These are phyloP conservation scores for Drosophila mercatorum DNA, from an alignment of 2,888 invertebrate species.

Conservation along the genomic window DNA sequence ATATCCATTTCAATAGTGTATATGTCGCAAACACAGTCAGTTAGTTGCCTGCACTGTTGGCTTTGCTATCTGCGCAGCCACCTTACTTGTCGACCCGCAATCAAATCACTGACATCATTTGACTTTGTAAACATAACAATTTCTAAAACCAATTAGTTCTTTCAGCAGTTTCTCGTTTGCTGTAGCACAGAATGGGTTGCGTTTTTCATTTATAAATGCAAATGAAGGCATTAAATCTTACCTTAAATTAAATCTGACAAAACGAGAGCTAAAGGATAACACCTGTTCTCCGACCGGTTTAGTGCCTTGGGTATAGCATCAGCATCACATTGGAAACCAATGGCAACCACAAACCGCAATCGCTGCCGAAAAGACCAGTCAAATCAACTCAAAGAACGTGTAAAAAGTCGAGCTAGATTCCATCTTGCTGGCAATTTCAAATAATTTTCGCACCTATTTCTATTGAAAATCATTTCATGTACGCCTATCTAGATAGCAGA, in stretches of 20 bases:
- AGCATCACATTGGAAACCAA: constrained; percentile 13
- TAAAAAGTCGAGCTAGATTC: constrained; percentile 59
- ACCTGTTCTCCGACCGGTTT: constrained; percentile 52
- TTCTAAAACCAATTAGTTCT: constrained; percentile 75
- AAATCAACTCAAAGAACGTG: constrained; percentile 43
- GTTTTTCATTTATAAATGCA: constrained; percentile 77
- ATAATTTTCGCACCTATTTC: constrained; percentile 51
- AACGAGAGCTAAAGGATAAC: constrained; percentile 71
- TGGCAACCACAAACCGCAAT: constrained; percentile 44
- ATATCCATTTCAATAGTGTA: background rate
- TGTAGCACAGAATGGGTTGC: constrained; percentile 60
- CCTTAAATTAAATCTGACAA: constrained; percentile 75
- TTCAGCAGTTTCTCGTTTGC: constrained; percentile 42
- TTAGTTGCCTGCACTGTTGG: background rate
- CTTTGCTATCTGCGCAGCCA: background rate
- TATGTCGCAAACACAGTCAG: constrained; percentile 8
- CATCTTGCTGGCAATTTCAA: constrained; percentile 28
- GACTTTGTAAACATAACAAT: constrained; percentile 80
- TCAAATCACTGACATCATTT: constrained; percentile 75
- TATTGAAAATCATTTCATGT: constrained; percentile 45
- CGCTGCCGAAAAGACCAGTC: constrained; percentile 31
- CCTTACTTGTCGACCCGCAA: constrained; percentile 59
- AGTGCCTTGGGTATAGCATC: constrained; percentile 34
- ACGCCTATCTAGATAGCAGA: constrained; percentile 47
- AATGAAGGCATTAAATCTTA: constrained; percentile 77